phyloP scores from a whole-genome alignment of 2,888 invertebrate genomes.

The Mythimna vitellina region DNA sequence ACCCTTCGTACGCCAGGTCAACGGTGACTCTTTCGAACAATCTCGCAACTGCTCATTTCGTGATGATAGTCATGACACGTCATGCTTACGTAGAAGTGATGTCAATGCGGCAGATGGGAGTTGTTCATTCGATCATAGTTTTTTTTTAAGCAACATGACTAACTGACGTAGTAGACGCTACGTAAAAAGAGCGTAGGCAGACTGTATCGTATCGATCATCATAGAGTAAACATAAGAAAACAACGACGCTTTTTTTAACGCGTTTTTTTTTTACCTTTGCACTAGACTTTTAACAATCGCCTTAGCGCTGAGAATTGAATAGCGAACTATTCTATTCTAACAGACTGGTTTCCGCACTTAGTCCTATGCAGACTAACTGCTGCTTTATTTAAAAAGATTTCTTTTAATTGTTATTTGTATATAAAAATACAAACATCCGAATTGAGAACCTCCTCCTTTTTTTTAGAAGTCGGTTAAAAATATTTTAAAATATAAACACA shows the following conservation, averaged over 20 bases:
- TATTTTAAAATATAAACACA: too few species aligned
- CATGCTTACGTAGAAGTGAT: constrained; percentile 16
- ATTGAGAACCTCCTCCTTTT: too few species aligned
- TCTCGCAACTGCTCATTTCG: not conserved
- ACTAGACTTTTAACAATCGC: not conserved
- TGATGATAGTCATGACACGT: not conserved
- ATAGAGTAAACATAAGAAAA: not conserved
- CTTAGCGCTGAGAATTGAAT: not conserved
- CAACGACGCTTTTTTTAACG: not conserved
- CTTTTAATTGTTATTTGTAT: too few species aligned
- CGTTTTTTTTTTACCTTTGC: not conserved
- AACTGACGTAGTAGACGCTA: not conserved
- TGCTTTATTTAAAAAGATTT: too few species aligned
- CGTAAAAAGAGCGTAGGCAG: too few species aligned
- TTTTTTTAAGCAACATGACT: not conserved
- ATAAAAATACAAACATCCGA: too few species aligned
- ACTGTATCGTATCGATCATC: not conserved
- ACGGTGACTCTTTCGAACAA: too few species aligned
- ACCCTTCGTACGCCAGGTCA: too few species aligned
- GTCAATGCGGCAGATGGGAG: not conserved
- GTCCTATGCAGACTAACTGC: too few species aligned
- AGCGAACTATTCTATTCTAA: too few species aligned
- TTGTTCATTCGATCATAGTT: constrained; percentile 5
- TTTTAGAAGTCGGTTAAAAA: too few species aligned
- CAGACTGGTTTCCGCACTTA: too few species aligned